Evolutionary conservation across 2,113 vertebrate genomes (phyloP), one percentile per base, ranked within the genome.

Genomic region (Coptodon bakossiorum): DNA sequence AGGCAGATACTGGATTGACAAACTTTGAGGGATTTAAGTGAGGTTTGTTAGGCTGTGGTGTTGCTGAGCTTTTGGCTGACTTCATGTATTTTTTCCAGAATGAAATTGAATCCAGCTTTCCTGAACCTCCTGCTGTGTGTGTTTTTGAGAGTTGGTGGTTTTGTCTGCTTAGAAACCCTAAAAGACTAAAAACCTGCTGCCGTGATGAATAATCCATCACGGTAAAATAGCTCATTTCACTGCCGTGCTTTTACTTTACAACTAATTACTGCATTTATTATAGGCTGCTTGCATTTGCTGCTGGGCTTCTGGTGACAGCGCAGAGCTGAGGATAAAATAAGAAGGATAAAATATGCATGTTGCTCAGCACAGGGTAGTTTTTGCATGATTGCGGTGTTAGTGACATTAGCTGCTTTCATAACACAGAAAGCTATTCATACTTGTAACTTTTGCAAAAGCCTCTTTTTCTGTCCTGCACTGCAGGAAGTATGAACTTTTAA

Each of bases 221-320:
- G 2, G 9, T 56, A 27, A 56, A 56, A 40, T 7, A 38, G 52
- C 78, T 38, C n/a, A 16, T 81, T 40, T 34, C 57, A n/a, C 17
- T 63, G 27, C 38, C 0, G 6, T 66, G 81, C 57, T 63, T 63
- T 63, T 82, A 82, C n/a, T 31, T 63, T 50, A 31, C 57, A 82
- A 22, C 9, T 66, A 66, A 82, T 66, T 66, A 52, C 36, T 48
- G 31, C 57, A 82, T 48, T 17, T 17, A 76, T 76, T 76, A 66
- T 11, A 48, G 57, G 6, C 57, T 36, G 12, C 24, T 13, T 82
- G 17, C 6, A 63, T 66, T 68, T 52, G 48, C 54, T 1, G 13
- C 43, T 27, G n/a, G 50, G 40, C 29, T 82, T 52, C 24, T 63
- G 57, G 56, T 63, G 45, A 14, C 45, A 6, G 34, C 2, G 5